Base-by-base conservation (phyloP, 2,797 vertebrate species). In the Pelobates cultripes region DNA sequence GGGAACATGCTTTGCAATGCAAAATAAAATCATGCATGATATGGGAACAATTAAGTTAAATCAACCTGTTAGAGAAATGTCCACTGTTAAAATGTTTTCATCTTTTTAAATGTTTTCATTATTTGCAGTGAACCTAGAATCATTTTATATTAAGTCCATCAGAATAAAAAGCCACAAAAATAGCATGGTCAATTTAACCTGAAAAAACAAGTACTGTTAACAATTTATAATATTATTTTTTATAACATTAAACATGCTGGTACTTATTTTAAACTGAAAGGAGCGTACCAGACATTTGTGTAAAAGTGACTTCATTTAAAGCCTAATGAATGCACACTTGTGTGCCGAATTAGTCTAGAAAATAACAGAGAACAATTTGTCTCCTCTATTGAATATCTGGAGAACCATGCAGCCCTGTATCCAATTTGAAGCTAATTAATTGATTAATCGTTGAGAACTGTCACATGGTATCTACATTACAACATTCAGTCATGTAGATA, bases 401-500 rank as follows among this genome's bases (percentile, higher is more conserved):
- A 88, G 15, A 87, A 41, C 40, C 64, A 47, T 3, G 3, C 40
- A 71, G 45, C 28, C 85, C 45, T n/a, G 79, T 8, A 79, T 63
- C 79, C 68, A 86, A 40, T 88, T 83, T 91, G 71, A 78, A 86
- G 81, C 76, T 83, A 9, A 74, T 82, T 64, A 64, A 60, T 60
- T 60, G 15, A 64, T 64, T 64, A 64, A 64, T 76, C 75, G 87
- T 89, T 86, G 78, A 87, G 75, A 78, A 47, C 79, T 91, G 86
- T 88, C 88, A 85, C 85, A 81, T 45, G 76, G 73, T 77, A 88
- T 86, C 79, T 84, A 76, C 79, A 60, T 86, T 86, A 86, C 12
- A 88, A 43, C 64, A 86, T 80, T 86, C 78, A 87, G 61, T 82
- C 74, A 73, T 86, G 83, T 86, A 89, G 44, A 70, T 89, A 4